Conservation (phyloP, 2,797 vertebrate species). For the Chelmon rostratus region DNA sequence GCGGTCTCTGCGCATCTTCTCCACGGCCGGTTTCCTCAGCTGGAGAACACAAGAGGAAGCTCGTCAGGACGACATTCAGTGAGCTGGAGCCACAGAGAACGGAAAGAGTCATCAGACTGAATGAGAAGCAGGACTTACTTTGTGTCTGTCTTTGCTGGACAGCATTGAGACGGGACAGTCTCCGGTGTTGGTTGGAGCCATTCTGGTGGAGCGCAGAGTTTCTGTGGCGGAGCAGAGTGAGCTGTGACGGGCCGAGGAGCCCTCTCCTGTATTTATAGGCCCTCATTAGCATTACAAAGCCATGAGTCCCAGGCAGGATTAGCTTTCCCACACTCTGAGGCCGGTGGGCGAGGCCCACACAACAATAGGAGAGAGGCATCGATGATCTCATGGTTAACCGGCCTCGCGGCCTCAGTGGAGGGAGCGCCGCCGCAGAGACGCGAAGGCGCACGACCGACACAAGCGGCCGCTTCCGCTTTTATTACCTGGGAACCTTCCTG, state of each 20-base stretch:
- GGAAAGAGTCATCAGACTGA: not conserved
- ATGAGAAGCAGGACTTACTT: constrained; percentile 68
- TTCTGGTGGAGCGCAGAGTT: constrained; percentile 58
- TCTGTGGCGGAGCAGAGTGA: constrained; percentile 58
- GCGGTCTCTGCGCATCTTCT: constrained; percentile 82
- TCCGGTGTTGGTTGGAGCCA: constrained; percentile 53
- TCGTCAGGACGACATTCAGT: constrained; percentile 27
- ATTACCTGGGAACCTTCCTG: constrained; percentile 78
- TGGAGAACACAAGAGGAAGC: constrained; percentile 59
- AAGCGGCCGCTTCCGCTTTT: constrained; percentile 46
- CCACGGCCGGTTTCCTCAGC: constrained; percentile 86
- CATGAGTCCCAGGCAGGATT: constrained; percentile 76
- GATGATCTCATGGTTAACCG: constrained; percentile 87
- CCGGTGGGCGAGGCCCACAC: constrained; percentile 79
- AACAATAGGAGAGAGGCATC: constrained; percentile 80
- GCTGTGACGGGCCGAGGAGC: constrained; percentile 62
- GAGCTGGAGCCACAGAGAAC: not conserved
- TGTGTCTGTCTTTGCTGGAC: constrained; percentile 76
- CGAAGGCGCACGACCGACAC: constrained; percentile 52
- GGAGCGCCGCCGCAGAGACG: constrained; percentile 43
- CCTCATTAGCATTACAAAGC: constrained; percentile 80
- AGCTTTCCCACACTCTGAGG: constrained; percentile 88
- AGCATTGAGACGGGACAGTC: constrained; percentile 61
- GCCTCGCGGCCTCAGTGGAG: constrained; percentile 64
- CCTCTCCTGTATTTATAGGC: constrained; percentile 84